Base-by-base conservation (phyloP, 2,888 invertebrate genomes). In the Oeneis ivallda region DNA sequence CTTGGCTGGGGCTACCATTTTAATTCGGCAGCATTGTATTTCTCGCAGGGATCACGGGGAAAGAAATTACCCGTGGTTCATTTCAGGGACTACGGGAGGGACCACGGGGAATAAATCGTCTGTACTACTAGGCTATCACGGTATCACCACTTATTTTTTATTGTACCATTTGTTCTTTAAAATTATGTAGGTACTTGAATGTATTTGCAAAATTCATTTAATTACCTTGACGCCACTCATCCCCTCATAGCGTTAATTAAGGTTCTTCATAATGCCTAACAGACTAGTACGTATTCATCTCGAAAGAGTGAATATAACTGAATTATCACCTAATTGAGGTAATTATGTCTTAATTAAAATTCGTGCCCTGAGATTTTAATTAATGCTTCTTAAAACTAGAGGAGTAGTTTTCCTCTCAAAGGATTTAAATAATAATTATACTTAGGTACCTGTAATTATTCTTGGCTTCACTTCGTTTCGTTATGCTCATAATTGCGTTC, bases 241-340 rank as follows among this genome's bases (percentile, higher is more conserved):
- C 7, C 15, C 15, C 45, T 10, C 49, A 49, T 1, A 8, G 9
- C 13, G 50, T 26, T 50, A 50, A 50, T 50, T 50, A 15, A 9
- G 15, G 37, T 15, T 54, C 15, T 37, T 54, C 37, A 37, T 19
- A 41, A 52, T 13, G 32, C 17, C 41, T 41, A 39, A 19, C 41
- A 13, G 39, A 19, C 19, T 56, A 41, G 13, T 56, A 4, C 7
- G 37, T 37, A 10, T 54, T 54, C 5, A 19, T 19, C 39, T 54
- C 37, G 39, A 56, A 41, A 41, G 39, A 56, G 19, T 56, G 19
- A 41, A 11, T 41, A 17, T 56, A 45, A 17, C 8, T 45, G 17
- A 56, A 56, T 56, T 56, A 56, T 41, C 39, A 56, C 41, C 17
- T 56, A 41, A 39, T 56, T 34, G 34, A 26, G 34, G n/a, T 9